These are phyloP conservation scores for Rhizoglyphus robini DNA, from an alignment of 1,140 invertebrate genomes.

Conservation along the genomic window DNA sequence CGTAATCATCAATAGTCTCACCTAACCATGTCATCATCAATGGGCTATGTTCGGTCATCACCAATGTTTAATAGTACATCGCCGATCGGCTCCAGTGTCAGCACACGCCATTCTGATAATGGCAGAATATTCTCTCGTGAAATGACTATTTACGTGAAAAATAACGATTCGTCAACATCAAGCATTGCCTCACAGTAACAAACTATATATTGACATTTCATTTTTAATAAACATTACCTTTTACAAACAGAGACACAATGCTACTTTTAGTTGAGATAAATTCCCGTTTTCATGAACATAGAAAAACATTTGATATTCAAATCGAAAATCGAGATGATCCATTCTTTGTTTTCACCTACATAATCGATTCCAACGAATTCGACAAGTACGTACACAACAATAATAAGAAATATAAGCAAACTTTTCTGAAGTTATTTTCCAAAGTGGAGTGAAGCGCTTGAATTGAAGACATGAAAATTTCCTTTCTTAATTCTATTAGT, in stretches of 20 bases:
- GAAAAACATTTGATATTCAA: background rate
- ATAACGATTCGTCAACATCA: background rate
- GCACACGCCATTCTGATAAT: background rate
- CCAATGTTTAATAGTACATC: no score
- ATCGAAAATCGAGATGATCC: background rate
- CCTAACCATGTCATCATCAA: no score
- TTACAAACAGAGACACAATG: background rate
- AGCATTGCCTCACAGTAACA: background rate
- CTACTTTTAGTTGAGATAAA: background rate
- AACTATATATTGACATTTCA: background rate
- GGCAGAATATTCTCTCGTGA: background rate
- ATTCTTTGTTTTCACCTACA: background rate
- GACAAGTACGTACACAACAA: background rate
- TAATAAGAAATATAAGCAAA: no score
- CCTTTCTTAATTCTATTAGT: no score
- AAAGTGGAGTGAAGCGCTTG: no score
- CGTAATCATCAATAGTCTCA: no score
- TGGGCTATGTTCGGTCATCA: no score
- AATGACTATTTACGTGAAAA: background rate
- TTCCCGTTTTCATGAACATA: background rate
- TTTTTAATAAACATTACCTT: background rate
- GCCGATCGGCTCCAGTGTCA: no score
- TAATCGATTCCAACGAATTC: constrained; percentile 2
- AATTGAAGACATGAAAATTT: no score
- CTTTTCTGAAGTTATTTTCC: no score